A percentile compares a stretch with the other conserved stretches of the same genome.
These are phyloP conservation scores for Pheosia tremula DNA, from an alignment of 2,888 invertebrate genomes.

Conservation along the genomic window DNA sequence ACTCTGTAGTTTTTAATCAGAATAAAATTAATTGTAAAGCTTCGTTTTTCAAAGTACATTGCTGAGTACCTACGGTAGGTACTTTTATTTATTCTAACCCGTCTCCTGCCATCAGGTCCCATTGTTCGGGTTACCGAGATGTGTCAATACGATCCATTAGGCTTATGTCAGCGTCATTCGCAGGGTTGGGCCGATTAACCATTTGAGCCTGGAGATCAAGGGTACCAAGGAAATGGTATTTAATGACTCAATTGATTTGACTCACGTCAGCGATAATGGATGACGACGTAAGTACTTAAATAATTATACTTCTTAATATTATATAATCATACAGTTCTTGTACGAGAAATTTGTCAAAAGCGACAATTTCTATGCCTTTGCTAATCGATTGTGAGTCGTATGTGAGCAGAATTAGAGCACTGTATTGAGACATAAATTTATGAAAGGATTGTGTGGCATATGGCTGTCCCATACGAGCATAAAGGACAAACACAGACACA, in stretches of 20 bases:
- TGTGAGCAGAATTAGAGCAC: no score
- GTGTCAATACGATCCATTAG: slow-evolving; percentile 33
- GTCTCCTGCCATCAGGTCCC: slow-evolving; percentile 4
- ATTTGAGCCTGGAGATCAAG: slow-evolving; percentile 24
- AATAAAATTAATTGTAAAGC: no score
- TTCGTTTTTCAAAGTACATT: neutral
- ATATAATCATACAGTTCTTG: no score
- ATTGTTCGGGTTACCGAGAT: slow-evolving; percentile 17
- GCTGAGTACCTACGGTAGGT: neutral
- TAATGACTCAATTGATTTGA: neutral
- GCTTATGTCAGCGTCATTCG: slow-evolving; percentile 28
- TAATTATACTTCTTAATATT: no score
- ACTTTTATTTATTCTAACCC: neutral
- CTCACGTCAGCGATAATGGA: neutral
- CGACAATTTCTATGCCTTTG: no score
- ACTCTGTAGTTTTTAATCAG: no score
- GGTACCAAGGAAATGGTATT: neutral
- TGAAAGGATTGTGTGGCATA: no score
- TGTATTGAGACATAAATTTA: no score
- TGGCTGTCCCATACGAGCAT: no score
- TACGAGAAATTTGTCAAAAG: no score
- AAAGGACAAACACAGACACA: no score
- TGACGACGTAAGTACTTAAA: neutral
- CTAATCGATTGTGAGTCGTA: no score
- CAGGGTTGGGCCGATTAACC: slow-evolving; percentile 29